Evolutionary conservation across 2,888 invertebrate genomes (phyloP).

Genomic region (Panzeria rudis): DNA sequence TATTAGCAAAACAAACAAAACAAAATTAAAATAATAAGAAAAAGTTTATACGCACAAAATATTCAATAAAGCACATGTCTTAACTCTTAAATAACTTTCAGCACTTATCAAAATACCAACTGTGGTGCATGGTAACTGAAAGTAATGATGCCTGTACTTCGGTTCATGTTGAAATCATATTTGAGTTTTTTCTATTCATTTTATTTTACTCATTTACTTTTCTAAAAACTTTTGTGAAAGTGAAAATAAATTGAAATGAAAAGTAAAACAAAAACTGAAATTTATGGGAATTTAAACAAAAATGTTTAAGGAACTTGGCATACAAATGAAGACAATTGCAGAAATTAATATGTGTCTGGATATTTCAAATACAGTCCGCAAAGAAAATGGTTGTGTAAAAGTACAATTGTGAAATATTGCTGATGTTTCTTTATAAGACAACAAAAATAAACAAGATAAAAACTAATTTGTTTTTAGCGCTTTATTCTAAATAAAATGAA

Average conservation of each 20-base stretch:
- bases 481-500: too few relatives aligned
- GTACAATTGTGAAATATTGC: too few relatives aligned
- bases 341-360: too few relatives aligned
- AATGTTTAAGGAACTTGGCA: too few relatives aligned
- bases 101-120: conserved; percentile 16
- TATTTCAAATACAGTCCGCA: too few relatives aligned
- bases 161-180: neutral
- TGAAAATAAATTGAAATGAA: neutral
- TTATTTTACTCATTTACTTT: neutral
- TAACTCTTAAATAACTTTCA: conserved; percentile 21
- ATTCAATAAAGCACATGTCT: neutral
- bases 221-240: neutral
- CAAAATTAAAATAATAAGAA: neutral
- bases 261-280: neutral
- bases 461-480: too few relatives aligned
- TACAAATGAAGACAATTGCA: too few relatives aligned
- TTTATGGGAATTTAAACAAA: too few relatives aligned
- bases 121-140: conserved; percentile 1
- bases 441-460: too few relatives aligned
- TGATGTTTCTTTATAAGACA: too few relatives aligned
- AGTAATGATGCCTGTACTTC: conserved; percentile 29
- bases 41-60: neutral
- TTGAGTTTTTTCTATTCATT: neutral
- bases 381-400: too few relatives aligned
- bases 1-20: neutral